These are phyloP conservation scores for Magallana ariakensis DNA, from an alignment of 1,140 invertebrate species.

Conservation along the genomic window DNA sequence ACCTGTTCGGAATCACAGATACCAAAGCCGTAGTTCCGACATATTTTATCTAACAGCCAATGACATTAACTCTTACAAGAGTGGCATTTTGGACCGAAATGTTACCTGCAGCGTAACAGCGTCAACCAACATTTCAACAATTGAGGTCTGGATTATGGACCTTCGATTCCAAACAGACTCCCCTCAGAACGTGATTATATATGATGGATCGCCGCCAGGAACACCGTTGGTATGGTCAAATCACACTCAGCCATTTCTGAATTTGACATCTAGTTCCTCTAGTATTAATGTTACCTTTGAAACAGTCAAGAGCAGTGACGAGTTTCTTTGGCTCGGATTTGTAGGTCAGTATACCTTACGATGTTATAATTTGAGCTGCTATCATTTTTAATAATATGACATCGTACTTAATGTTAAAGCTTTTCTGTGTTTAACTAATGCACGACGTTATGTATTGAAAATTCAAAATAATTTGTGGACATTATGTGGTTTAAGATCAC, in stretches of 20 bases:
- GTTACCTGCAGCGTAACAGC: not conserved
- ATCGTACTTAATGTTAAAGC: too few species aligned
- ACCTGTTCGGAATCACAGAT: too few species aligned
- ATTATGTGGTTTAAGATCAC: too few species aligned
- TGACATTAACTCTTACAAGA: not conserved
- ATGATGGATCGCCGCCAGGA: not conserved
- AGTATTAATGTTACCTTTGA: not conserved
- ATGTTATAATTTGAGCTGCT: too few species aligned
- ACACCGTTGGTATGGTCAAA: not conserved
- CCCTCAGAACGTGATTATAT: not conserved
- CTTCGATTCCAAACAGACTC: not conserved
- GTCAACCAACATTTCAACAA: not conserved
- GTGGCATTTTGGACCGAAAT: not conserved
- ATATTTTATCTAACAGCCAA: not conserved
- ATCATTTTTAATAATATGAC: too few species aligned
- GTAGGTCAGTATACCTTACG: not conserved
- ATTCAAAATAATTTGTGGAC: too few species aligned
- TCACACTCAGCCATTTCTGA: not conserved
- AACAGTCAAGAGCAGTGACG: not conserved
- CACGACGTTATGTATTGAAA: too few species aligned
- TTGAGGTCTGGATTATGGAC: slow-evolving; percentile 6
- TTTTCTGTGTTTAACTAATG: too few species aligned
- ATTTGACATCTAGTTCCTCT: not conserved
- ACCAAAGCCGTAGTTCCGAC: too few species aligned
- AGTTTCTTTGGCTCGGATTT: slow-evolving; percentile 3